Evolutionary conservation across 2,888 invertebrate species (phyloP).

Genomic region (Galerucella nymphaeae): DNA sequence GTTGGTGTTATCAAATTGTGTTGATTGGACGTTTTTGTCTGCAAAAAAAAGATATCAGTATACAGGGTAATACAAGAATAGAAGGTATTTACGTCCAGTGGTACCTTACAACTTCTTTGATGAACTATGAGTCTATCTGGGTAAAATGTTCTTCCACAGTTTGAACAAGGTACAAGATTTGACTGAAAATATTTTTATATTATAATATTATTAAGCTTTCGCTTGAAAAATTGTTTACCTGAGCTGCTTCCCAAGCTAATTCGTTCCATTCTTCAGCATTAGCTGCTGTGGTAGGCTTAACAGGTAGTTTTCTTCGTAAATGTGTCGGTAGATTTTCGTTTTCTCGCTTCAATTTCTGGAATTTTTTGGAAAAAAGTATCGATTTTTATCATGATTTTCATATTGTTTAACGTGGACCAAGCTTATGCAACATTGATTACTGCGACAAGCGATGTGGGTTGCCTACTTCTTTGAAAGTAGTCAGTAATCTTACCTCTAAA

Average conservation of each 20-base stretch:
- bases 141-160: constrained; percentile 76
- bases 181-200: constrained; percentile 58
- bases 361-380: constrained; percentile 26
- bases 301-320: constrained; percentile 67
- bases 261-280: constrained; percentile 67
- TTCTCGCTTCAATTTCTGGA: constrained; percentile 73
- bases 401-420: too few species aligned
- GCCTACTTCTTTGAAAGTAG: too few species aligned
- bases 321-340: constrained; percentile 68
- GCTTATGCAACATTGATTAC: too few species aligned
- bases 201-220: neutral
- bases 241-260: constrained; percentile 68
- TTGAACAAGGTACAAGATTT: constrained; percentile 71
- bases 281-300: constrained; percentile 65
- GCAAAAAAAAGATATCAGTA: neutral
- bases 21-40: neutral
- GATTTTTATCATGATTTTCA: too few species aligned
- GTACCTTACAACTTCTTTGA: constrained; percentile 64
- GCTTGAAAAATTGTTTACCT: constrained; percentile 60
- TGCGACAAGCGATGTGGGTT: too few species aligned
- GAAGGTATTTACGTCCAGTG: constrained; percentile 48
- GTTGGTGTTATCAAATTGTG: neutral
- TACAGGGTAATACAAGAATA: neutral
- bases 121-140: constrained; percentile 76
- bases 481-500: constrained; percentile 68